Base-by-base conservation (phyloP, 2,113 vertebrate genomes). In the Noctilio leporinus region DNA sequence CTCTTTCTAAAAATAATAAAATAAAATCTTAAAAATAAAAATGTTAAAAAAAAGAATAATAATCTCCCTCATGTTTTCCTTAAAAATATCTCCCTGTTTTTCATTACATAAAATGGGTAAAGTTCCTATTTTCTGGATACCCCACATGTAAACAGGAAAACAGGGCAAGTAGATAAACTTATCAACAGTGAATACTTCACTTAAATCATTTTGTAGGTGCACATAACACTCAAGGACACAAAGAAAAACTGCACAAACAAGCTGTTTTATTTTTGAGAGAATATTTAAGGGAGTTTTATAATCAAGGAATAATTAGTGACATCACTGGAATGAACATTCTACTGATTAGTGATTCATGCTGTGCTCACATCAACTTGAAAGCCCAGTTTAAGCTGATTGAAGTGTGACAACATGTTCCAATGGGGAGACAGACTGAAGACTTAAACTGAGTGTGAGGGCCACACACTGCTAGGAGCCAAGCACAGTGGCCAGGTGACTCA, bases 281-380 rank as follows among this genome's bases (percentile, higher is more conserved):
- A 35, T 49, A 10, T 67, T 95, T 88, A 85, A 84, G 38, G 45
- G 33, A 35, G 7, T 47, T 92, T 94, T 90, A 94, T 85, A 96
- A 96, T 88, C 49, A 81, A 96, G 49, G n/a, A 45, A 55, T 92
- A 95, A 95, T 88, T 75, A 96, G 76, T 88, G 43, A 95, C 84
- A 97, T 95, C 92, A 94, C 59, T 93, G 78, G 91, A 96, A 97
- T 96, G 65, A 94, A 51, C 55, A 98, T 51, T 96, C 4, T 87
- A 95, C 85, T 91, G 82, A 98, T 97, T 93, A 91, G n/a, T 81
- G 93, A 93, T 92, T 97, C 95, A 97, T 17, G 7, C 85, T 97
- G 96, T 83, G 75, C 95, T 96, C 96, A 88, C 95, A 94, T 57
- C 92, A 97, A 40, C 85, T 76, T 97, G 80, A 96, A 96, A 95